These are phyloP conservation scores for Eubasilissa regina DNA, from an alignment of 1,140 invertebrate genomes.

Conservation along the genomic window DNA sequence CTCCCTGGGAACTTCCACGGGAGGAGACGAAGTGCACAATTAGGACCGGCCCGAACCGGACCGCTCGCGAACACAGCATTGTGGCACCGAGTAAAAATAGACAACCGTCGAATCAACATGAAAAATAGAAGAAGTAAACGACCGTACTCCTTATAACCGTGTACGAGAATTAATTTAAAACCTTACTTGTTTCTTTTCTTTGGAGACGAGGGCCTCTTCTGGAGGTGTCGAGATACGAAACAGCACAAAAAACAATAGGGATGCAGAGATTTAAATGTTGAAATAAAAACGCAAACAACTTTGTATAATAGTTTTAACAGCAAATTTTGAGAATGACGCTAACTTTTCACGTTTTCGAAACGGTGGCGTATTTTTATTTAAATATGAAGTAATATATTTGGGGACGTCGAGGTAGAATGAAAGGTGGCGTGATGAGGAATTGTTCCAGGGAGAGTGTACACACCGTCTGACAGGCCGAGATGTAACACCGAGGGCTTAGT, in stretches of 20 bases:
- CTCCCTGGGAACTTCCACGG: constrained; percentile 21
- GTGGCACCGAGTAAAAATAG: constrained; percentile 1
- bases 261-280: neutral
- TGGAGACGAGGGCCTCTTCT: neutral
- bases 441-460: neutral
- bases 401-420: too few relatives aligned
- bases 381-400: too few relatives aligned
- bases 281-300: too few relatives aligned
- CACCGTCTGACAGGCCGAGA: constrained; percentile 31
- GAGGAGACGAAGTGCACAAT: constrained; percentile 30
- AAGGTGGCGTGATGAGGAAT: neutral
- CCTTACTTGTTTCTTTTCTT: neutral
- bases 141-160: neutral
- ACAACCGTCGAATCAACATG: neutral
- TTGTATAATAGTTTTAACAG: too few relatives aligned
- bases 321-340: too few relatives aligned
- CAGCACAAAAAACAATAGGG: constrained; percentile 43
- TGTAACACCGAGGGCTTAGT: neutral
- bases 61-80: neutral
- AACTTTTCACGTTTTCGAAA: too few relatives aligned
- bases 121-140: neutral
- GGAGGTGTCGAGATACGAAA: constrained; percentile 22
- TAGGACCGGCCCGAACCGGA: constrained; percentile 1
- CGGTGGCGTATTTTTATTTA: too few relatives aligned
- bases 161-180: neutral